phyloP scores from a whole-genome alignment of 1,140 invertebrate genomes.

The Panagrolaimus sp. region DNA sequence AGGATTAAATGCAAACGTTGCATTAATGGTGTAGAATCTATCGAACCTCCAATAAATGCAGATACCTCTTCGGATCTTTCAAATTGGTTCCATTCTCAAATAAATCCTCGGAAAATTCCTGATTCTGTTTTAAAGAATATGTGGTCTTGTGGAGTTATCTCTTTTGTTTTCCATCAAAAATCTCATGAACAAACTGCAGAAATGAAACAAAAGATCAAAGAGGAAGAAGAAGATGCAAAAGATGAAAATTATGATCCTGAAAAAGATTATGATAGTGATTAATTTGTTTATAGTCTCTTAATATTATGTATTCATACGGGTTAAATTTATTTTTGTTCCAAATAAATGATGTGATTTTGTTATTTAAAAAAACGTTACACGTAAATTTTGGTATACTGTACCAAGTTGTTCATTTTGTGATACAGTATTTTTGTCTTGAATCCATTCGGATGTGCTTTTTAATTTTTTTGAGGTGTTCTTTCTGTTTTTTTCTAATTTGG shows the following conservation, averaged over 20 bases:
- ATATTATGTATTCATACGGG: background rate
- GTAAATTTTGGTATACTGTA: no score
- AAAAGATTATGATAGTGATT: conserved; percentile 14
- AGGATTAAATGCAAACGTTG: conserved; percentile 89
- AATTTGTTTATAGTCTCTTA: background rate
- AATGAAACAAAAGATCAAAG: conserved; percentile 26
- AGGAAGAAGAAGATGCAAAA: conserved; percentile 17
- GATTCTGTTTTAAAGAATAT: conserved; percentile 77
- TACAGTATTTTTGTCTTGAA: no score
- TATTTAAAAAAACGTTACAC: no score
- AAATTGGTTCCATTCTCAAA: conserved; percentile 72
- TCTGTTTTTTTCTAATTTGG: no score
- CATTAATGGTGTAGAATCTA: conserved; percentile 83
- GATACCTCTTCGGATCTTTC: conserved; percentile 90
- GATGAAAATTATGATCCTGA: conserved; percentile 23
- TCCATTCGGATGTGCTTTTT: no score
- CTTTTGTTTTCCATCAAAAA: conserved; percentile 90
- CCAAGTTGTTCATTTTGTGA: no score
- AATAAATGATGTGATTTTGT: no score
- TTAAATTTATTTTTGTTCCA: no score
- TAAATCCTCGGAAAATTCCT: conserved; percentile 50
- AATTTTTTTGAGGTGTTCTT: no score
- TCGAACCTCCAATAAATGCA: conserved; percentile 76
- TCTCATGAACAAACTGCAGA: conserved; percentile 41
- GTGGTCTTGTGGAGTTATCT: conserved; percentile 75